Evolutionary conservation across 2,797 vertebrate genomes (phyloP).

Genomic region (Protosalanx chinensis): DNA sequence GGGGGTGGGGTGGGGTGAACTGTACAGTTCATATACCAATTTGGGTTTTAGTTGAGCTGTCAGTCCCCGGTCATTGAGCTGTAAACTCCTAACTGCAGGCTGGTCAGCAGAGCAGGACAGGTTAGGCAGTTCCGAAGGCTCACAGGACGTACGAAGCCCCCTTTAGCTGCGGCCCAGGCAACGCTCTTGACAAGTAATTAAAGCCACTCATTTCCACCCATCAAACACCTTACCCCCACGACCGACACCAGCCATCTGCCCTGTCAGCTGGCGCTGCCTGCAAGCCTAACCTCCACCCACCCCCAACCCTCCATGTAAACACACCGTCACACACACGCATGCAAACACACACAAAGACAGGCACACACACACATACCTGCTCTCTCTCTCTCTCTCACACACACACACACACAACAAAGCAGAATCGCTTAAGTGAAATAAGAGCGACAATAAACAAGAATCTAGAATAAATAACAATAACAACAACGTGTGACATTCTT

Average conservation of each 20-base stretch:
- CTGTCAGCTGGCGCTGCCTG: conserved; percentile 76
- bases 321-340: conserved; percentile 21
- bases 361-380: conserved; percentile 11
- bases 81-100: conserved; percentile 10
- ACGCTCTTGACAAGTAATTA: conserved; percentile 92
- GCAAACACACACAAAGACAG: conserved; percentile 4
- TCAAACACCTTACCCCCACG: conserved; percentile 77
- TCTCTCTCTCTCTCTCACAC: background rate
- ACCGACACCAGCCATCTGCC: conserved; percentile 86
- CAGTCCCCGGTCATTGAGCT: conserved; percentile 13
- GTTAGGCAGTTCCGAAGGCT: conserved; percentile 24
- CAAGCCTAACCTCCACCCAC: conserved; percentile 35
- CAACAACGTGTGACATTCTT: too few relatives aligned
- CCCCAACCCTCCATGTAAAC: conserved; percentile 15
- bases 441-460: background rate
- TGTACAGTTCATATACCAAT: background rate
- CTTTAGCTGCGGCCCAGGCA: conserved; percentile 75
- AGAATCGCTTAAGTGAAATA: background rate
- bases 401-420: background rate
- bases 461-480: background rate
- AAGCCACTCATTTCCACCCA: conserved; percentile 82
- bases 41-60: background rate
- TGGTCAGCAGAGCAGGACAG: conserved; percentile 24
- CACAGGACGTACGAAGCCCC: conserved; percentile 48
- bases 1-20: background rate